Conservation (phyloP, 2,888 invertebrate species). For the Dione juno region DNA sequence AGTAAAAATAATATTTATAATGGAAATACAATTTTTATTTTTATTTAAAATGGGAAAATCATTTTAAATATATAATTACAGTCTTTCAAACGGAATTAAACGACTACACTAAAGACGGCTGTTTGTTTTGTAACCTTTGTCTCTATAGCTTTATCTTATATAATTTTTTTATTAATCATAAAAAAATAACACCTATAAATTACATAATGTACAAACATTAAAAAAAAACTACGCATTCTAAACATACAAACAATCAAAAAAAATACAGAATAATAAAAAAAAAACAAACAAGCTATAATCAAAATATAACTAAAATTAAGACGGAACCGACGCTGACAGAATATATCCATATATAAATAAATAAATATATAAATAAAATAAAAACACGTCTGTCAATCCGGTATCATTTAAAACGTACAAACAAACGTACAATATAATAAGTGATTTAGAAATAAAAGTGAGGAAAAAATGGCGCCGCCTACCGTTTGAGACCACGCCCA, state of each 20-base stretch:
- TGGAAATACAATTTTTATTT: too few species aligned
- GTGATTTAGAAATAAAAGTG: conserved; percentile 65
- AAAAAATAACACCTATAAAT: background rate
- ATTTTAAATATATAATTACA: background rate
- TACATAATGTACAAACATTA: background rate
- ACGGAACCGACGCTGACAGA: conserved; percentile 49
- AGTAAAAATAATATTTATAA: too few species aligned
- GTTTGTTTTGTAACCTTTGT: background rate
- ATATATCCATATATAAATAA: conserved; percentile 21
- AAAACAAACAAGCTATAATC: conserved; percentile 34
- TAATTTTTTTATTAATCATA: background rate
- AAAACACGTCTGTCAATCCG: conserved; percentile 49
- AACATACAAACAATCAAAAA: background rate
- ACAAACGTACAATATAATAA: conserved; percentile 77
- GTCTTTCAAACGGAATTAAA: background rate
- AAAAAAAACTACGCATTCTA: too few species aligned
- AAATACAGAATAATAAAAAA: conserved; percentile 12
- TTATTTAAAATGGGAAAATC: background rate
- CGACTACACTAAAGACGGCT: background rate
- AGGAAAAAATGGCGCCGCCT: conserved; percentile 68
- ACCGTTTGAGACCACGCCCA: conserved; percentile 61
- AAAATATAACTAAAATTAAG: conserved; percentile 57
- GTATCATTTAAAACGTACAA: conserved; percentile 71
- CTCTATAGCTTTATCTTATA: background rate
- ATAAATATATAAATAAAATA: conserved; percentile 11